A percentile compares a stretch with the other conserved stretches of the same genome.
These are phyloP conservation scores for Manis crassicaudata DNA, from an alignment of 2,797 vertebrate genomes.

Conservation along the genomic window DNA sequence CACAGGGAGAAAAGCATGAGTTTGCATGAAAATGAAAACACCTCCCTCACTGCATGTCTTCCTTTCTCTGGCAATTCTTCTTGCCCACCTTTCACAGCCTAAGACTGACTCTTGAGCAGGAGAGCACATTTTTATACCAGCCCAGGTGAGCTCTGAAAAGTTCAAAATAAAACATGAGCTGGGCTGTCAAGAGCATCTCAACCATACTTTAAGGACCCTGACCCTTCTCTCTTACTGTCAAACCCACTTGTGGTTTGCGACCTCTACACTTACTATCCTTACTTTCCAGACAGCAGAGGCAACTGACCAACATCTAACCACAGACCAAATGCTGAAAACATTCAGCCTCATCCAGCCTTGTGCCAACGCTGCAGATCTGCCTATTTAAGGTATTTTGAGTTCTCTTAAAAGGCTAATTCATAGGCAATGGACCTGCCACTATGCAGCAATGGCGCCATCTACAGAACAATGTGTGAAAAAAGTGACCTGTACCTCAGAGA, in stretches of 20 bases:
- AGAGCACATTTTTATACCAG: not conserved
- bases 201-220: not conserved
- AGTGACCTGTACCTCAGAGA: fast-evolving
- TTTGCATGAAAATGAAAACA: not conserved
- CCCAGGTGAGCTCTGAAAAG: not conserved
- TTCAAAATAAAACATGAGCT: not conserved
- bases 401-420: not conserved
- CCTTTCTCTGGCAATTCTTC: not conserved
- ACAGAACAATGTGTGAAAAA: not conserved
- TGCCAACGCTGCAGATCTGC: not conserved
- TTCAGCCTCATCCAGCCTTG: not conserved
- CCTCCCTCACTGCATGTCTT: not conserved
- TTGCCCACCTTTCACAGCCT: not conserved
- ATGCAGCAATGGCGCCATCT: conserved; percentile 56
- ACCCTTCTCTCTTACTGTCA: not conserved
- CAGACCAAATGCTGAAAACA: not conserved
- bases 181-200: not conserved
- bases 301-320: not conserved
- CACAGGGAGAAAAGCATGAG: not conserved
- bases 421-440: not conserved
- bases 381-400: not conserved
- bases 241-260: not conserved
- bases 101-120: not conserved
- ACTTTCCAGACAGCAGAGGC: not conserved
- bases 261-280: not conserved